phyloP scores from a whole-genome alignment of 2,888 invertebrate species.

The Cryptus viduatorius region DNA sequence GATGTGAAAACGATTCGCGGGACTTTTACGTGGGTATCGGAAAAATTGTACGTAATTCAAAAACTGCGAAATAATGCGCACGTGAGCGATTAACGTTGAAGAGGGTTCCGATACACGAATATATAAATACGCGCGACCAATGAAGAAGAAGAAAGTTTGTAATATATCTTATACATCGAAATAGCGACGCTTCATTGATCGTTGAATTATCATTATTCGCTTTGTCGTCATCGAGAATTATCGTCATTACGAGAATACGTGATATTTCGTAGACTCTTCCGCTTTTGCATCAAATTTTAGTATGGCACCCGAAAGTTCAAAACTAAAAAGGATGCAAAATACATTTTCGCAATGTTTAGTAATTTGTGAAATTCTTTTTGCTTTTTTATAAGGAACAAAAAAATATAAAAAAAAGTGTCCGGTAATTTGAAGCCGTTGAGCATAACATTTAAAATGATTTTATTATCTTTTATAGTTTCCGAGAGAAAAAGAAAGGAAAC shows the following conservation, averaged over 20 bases:
- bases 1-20: background rate
- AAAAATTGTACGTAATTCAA: background rate
- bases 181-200: constrained; percentile 52
- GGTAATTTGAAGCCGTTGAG: too few species aligned
- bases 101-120: background rate
- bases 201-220: constrained; percentile 40
- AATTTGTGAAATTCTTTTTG: background rate
- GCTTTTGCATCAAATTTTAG: background rate
- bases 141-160: constrained; percentile 59
- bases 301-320: background rate
- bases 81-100: background rate
- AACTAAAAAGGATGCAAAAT: background rate
- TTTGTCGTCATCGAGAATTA: constrained; percentile 29
- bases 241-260: constrained; percentile 55
- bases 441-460: too few species aligned
- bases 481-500: too few species aligned
- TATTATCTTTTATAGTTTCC: too few species aligned
- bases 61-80: background rate
- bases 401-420: too few species aligned
- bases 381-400: background rate
- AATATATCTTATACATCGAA: constrained; percentile 44
- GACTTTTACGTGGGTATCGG: background rate
- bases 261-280: constrained; percentile 8
- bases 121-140: constrained; percentile 34
- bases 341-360: background rate